These are phyloP conservation scores for Encarsia formosa DNA, from an alignment of 2,888 invertebrate species.

Conservation along the genomic window DNA sequence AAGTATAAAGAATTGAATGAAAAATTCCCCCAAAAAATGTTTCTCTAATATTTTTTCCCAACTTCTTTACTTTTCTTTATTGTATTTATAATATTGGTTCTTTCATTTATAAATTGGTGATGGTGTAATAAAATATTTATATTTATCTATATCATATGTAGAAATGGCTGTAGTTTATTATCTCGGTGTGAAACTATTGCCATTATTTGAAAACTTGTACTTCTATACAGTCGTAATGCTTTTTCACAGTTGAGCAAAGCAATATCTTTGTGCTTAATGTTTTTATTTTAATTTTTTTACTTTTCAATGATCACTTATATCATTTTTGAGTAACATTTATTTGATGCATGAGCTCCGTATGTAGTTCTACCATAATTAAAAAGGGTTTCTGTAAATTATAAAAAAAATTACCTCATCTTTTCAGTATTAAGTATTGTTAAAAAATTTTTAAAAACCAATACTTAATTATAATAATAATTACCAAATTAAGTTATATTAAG, in stretches of 20 bases:
- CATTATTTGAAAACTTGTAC: slow-evolving; percentile 29
- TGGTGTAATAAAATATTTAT: slow-evolving; percentile 25
- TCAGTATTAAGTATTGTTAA: no score
- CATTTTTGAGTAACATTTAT: slow-evolving; percentile 28
- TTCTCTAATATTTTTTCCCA: slow-evolving; percentile 5
- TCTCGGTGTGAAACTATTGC: slow-evolving; percentile 26
- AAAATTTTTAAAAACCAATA: no score
- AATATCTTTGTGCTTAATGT: slow-evolving; percentile 38
- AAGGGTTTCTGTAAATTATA: slow-evolving; percentile 12
- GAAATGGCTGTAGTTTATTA: slow-evolving; percentile 21
- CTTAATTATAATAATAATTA: no score
- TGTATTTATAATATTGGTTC: slow-evolving; percentile 17
- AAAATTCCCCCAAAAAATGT: not conserved
- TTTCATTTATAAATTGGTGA: slow-evolving; percentile 31
- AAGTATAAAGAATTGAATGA: not conserved
- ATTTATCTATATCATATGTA: slow-evolving; percentile 15
- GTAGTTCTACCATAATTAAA: slow-evolving; percentile 19
- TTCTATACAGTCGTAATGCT: slow-evolving; percentile 42
- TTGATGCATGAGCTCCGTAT: slow-evolving; percentile 33
- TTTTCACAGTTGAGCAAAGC: slow-evolving; percentile 44
- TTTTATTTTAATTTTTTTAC: slow-evolving; percentile 28
- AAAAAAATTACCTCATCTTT: no score
- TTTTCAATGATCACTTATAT: slow-evolving; percentile 6
- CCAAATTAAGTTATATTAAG: no score
- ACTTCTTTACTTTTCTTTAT: slow-evolving; percentile 9